phyloP scores from a whole-genome alignment of 2,888 invertebrate species.

The Pristionchus japonicus region DNA sequence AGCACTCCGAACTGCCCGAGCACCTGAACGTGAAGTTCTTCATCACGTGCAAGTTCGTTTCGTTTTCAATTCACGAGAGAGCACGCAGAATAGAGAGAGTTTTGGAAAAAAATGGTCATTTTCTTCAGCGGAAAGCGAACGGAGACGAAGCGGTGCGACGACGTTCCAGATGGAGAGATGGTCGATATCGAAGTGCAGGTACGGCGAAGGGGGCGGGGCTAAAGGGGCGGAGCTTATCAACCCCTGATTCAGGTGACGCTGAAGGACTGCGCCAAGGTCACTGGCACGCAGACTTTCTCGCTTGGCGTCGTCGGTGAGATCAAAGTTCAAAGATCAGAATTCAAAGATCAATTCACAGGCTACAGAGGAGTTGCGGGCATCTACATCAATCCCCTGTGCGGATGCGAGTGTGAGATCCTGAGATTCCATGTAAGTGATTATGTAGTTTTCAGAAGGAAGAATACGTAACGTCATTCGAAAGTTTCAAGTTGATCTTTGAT shows the following conservation, averaged over 20 bases:
- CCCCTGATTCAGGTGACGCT: conserved; percentile 4
- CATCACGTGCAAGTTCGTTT: conserved; percentile 46
- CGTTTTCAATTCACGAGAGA: neutral
- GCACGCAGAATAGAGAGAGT: neutral
- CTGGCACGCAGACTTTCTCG: conserved; percentile 39
- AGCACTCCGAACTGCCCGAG: neutral
- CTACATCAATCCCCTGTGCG: conserved; percentile 65
- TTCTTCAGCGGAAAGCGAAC: conserved; percentile 38
- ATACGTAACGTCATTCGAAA: neutral
- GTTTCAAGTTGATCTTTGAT: conserved; percentile 9
- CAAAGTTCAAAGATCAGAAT: neutral
- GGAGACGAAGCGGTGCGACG: conserved; percentile 33
- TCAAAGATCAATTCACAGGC: conserved; percentile 47
- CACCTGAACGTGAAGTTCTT: conserved; percentile 36
- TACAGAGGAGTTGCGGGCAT: conserved; percentile 54
- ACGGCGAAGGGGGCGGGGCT: neutral
- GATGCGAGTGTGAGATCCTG: conserved; percentile 68
- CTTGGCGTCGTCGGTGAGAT: conserved; percentile 43
- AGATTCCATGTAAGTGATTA: conserved; percentile 41
- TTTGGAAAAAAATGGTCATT: neutral
- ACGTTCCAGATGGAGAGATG: conserved; percentile 44
- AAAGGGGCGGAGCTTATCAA: neutral
- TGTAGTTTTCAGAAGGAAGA: no score
- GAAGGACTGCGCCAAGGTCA: conserved; percentile 41
- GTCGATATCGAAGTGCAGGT: conserved; percentile 46